These are phyloP conservation scores for Tineola bisselliella DNA, from an alignment of 2,888 invertebrate species.

Conservation along the genomic window DNA sequence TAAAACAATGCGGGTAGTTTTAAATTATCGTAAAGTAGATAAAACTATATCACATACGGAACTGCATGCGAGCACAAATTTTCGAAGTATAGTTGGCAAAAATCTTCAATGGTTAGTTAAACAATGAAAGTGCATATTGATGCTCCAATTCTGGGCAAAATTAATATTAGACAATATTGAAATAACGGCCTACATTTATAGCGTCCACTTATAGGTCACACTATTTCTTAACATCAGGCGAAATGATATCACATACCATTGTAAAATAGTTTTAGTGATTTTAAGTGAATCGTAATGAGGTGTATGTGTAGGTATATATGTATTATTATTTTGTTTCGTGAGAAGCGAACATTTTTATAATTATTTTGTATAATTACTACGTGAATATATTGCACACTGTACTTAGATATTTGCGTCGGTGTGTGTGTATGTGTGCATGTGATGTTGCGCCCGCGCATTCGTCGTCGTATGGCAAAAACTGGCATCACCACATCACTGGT, in stretches of 20 bases:
- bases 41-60: too few species aligned
- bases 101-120: not conserved
- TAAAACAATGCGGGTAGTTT: not conserved
- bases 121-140: not conserved
- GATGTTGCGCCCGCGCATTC: not conserved
- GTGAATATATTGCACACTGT: not conserved
- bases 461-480: constrained; percentile 33
- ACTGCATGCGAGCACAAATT: too few species aligned
- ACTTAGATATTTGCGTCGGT: not conserved
- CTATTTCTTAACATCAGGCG: too few species aligned
- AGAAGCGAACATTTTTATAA: not conserved
- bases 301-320: too few species aligned
- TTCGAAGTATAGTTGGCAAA: not conserved
- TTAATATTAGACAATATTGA: too few species aligned
- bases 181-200: too few species aligned
- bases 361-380: not conserved
- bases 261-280: too few species aligned
- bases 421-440: not conserved
- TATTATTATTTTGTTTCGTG: too few species aligned
- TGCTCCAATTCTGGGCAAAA: not conserved
- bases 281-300: too few species aligned
- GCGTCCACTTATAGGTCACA: too few species aligned
- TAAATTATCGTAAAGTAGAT: not conserved
- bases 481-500: constrained; percentile 29
- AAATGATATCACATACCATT: too few species aligned